A percentile compares a stretch with the other conserved stretches of the same genome.
These are phyloP conservation scores for Poecilia gillii DNA, from an alignment of 2,797 vertebrate genomes.

Conservation along the genomic window DNA sequence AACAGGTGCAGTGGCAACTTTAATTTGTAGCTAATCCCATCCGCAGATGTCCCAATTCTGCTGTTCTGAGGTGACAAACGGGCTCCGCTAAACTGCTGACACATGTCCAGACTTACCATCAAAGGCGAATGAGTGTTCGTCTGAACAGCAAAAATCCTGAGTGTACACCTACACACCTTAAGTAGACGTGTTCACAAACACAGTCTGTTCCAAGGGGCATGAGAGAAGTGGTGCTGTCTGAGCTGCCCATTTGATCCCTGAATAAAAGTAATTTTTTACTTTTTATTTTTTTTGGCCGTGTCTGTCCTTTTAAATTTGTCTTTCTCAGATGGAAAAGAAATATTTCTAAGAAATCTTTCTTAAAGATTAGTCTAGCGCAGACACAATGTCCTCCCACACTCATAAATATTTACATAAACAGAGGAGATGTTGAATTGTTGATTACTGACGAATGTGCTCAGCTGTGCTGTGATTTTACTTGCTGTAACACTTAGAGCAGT, in stretches of 20 bases:
- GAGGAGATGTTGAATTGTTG: conserved; percentile 33
- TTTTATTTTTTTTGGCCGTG: neutral
- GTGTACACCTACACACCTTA: conserved; percentile 34
- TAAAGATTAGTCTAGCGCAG: conserved; percentile 68
- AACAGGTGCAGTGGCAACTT: conserved; percentile 39
- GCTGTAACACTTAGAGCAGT: conserved; percentile 11
- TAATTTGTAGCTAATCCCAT: conserved; percentile 44
- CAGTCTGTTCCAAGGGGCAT: conserved; percentile 57
- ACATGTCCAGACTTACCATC: conserved; percentile 64
- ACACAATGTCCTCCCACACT: conserved; percentile 40
- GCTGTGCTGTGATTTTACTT: conserved; percentile 26
- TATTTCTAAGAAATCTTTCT: conserved; percentile 67
- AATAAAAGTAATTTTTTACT: conserved; percentile 25
- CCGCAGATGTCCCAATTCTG: conserved; percentile 49
- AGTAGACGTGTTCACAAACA: conserved; percentile 34
- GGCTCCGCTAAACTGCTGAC: conserved; percentile 68
- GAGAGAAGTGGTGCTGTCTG: conserved; percentile 66
- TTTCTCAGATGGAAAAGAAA: conserved; percentile 22
- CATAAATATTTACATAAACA: conserved; percentile 32
- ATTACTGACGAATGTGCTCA: conserved; percentile 42
- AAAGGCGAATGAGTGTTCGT: conserved; percentile 54
- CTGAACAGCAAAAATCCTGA: conserved; percentile 62
- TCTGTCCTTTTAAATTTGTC: conserved; percentile 7
- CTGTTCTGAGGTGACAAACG: conserved; percentile 48
- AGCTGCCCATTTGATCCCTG: conserved; percentile 52